Percentiles rank a stretch among this genome's conserved stretches.
Evolutionary conservation across 2,113 vertebrate species (phyloP).

Genomic region (Tetrax tetrax): DNA sequence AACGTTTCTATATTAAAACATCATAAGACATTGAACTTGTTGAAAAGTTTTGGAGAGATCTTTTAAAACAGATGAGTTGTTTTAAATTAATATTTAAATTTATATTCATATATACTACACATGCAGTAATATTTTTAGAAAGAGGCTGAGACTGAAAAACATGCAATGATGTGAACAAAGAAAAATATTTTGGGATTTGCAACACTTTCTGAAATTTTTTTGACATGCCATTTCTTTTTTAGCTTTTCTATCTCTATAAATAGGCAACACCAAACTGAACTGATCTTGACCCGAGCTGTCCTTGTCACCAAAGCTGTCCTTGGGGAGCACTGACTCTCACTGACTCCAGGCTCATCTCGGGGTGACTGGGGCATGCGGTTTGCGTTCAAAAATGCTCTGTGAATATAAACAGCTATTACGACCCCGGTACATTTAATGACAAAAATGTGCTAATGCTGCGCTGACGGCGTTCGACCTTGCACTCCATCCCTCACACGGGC

Average conservation of each 20-base stretch:
- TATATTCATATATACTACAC: background rate
- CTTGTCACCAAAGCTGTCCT: background rate
- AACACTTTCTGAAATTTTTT: background rate
- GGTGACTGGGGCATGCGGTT: background rate
- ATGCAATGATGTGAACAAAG: background rate
- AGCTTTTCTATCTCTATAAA: background rate
- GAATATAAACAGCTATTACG: slow-evolving; percentile 31
- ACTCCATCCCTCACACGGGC: slow-evolving; percentile 43
- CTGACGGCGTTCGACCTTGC: background rate
- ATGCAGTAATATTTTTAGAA: background rate
- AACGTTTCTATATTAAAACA: background rate
- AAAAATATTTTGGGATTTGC: background rate
- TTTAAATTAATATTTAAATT: background rate
- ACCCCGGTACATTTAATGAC: slow-evolving; percentile 4
- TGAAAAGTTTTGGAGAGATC: background rate
- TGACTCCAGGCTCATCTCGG: background rate
- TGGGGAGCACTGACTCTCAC: background rate
- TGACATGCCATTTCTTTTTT: background rate
- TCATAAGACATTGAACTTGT: background rate
- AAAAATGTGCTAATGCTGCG: background rate
- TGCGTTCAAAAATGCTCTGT: slow-evolving; percentile 8
- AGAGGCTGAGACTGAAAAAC: background rate
- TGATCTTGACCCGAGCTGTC: background rate
- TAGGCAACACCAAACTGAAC: background rate
- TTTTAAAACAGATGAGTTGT: background rate